phyloP scores from a whole-genome alignment of 2,797 vertebrate species.

The Sebastiscus albofasciatus region DNA sequence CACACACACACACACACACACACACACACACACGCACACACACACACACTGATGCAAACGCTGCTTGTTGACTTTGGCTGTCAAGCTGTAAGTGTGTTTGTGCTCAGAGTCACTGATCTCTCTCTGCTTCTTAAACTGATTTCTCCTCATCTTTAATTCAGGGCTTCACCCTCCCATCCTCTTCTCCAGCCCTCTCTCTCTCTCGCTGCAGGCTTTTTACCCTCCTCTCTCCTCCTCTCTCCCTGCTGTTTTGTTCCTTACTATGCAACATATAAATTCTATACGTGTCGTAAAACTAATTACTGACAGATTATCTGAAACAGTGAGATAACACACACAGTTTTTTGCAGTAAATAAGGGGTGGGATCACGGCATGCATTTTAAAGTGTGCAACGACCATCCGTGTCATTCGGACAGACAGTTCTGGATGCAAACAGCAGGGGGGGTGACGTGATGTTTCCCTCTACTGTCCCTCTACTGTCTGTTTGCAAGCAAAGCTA shows the following conservation, averaged over 20 bases:
- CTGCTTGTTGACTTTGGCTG: slow-evolving; percentile 28
- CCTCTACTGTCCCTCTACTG: no score
- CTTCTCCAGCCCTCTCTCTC: background rate
- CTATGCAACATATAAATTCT: background rate
- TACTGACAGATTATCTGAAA: slow-evolving; percentile 42
- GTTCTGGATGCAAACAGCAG: slow-evolving; percentile 22
- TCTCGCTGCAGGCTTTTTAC: slow-evolving; percentile 11
- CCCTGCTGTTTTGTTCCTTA: slow-evolving; percentile 26
- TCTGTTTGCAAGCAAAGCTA: background rate
- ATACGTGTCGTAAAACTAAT: slow-evolving; percentile 5
- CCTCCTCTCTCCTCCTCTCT: background rate
- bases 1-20: background rate
- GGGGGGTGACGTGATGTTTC: slow-evolving; percentile 7
- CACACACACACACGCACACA: background rate
- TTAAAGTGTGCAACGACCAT: background rate
- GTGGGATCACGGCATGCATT: background rate
- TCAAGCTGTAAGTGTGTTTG: slow-evolving; percentile 19
- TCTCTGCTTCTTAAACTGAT: slow-evolving; percentile 34
- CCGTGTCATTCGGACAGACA: slow-evolving; percentile 29
- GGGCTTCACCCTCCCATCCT: background rate
- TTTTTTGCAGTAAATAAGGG: background rate
- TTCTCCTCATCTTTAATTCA: slow-evolving; percentile 58
- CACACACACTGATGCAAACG: background rate
- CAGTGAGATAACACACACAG: slow-evolving; percentile 12
- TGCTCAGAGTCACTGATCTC: slow-evolving; percentile 35